Evolutionary conservation across 2,797 vertebrate genomes (phyloP), one percentile per base, ranked within the genome.

Genomic region (Malurus splendens): DNA sequence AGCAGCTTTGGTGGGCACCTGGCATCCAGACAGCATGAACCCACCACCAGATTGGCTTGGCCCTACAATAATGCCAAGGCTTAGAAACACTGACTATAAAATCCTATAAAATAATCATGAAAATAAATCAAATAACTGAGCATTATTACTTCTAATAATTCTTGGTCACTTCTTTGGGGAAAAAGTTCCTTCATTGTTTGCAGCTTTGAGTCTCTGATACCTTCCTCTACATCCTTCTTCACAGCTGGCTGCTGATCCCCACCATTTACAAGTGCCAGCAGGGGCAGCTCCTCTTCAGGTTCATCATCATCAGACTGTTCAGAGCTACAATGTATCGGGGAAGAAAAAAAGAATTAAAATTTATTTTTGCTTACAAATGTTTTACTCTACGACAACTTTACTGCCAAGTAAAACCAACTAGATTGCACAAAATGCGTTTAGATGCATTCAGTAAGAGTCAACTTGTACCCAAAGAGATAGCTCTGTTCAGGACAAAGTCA

Each of bases 181-280:
- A 99, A 99, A 65, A 98, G 95, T 68, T 99, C 98, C 88, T 96
- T 93, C 52, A 99, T 90, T 67, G 94, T 98, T 87, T 86, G 89
- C 24, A 97, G 81, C 90, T 98, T 98, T 36, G 78, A 70, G 30
- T 57, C 33, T 64, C 57, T 70, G 25, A 8, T 41, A 25, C 96
- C 94, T 19, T 96, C 94, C 19, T 96, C 90, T 27, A 87, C 91
- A 11, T 11, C 14, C 3, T 96, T 57, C 39, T 92, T 75, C 38
- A 57, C 24, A 80, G 56, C 23, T 47, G 85, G 51, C 1, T 77
- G 75, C 55, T 90, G 77, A 38, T 86, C 23, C 52, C 76, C 52
- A 78, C 87, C 82, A 67, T 95, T 96, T 66, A 80, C 87, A 36
- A 36, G 44, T 7, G 79, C 6, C 54, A 83, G 6, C 6, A 71